These are phyloP conservation scores for Leptatherina wallacei DNA, from an alignment of 2,797 vertebrate genomes.

Conservation along the genomic window DNA sequence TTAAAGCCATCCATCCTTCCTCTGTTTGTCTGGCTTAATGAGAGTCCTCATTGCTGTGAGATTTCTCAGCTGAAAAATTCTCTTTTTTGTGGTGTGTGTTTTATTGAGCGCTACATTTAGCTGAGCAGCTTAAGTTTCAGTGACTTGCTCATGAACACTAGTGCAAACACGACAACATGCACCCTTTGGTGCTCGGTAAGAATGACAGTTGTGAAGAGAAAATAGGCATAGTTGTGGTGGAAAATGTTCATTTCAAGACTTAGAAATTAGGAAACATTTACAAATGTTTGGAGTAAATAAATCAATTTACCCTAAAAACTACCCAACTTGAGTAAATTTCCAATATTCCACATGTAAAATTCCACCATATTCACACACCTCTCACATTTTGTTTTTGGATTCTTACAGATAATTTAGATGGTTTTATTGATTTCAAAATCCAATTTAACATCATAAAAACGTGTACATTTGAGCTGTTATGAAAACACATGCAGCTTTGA, in stretches of 20 bases:
- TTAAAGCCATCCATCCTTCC: slow-evolving; percentile 7
- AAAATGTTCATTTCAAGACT: not conserved
- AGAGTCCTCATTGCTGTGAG: slow-evolving; percentile 19
- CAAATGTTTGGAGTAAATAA: not conserved
- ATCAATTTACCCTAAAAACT: not conserved
- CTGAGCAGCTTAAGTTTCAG: slow-evolving; percentile 23
- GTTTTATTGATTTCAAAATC: not conserved
- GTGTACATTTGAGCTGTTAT: too few species aligned
- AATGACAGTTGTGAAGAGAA: not conserved
- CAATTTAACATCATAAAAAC: not conserved
- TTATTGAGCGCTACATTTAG: not conserved
- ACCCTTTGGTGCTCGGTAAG: not conserved
- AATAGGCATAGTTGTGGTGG: not conserved
- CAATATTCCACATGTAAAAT: not conserved
- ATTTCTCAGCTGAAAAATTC: slow-evolving; percentile 24
- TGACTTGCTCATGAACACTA: slow-evolving; percentile 4
- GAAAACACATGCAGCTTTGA: not conserved
- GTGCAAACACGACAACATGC: not conserved
- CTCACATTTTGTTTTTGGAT: not conserved
- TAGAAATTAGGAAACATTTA: not conserved
- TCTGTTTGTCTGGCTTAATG: slow-evolving; percentile 36
- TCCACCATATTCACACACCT: not conserved
- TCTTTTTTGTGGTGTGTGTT: not conserved
- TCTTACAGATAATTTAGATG: not conserved
- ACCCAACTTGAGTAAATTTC: not conserved